Conservation (phyloP, 2,113 vertebrate genomes). For the Tachuris rubrigastra region DNA sequence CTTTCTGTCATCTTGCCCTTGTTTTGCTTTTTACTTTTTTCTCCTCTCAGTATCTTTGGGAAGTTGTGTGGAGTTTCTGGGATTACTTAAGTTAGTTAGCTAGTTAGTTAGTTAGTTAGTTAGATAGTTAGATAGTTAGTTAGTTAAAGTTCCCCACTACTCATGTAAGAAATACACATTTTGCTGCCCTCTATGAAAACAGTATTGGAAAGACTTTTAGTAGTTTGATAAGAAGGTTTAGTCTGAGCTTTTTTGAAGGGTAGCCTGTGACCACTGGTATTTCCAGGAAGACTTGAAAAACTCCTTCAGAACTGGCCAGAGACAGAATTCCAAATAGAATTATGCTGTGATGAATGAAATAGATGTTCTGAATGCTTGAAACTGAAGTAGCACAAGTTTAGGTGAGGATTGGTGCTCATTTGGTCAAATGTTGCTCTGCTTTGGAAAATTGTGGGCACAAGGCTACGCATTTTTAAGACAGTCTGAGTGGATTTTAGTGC, state of each 20-base stretch:
- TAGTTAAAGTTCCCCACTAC: background rate
- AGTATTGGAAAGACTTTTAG: background rate
- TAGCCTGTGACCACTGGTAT: background rate
- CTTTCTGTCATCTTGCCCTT: conserved; percentile 35
- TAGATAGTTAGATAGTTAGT: too few species aligned
- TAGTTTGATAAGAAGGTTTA: background rate
- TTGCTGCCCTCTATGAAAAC: background rate
- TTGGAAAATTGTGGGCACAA: background rate
- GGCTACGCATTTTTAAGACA: background rate
- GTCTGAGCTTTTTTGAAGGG: background rate
- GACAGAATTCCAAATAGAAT: background rate
- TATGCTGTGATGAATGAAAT: background rate
- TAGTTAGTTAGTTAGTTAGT: background rate
- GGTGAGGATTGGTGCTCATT: background rate
- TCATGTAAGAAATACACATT: background rate
- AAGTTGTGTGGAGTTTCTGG: background rate
- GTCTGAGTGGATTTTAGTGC: background rate
- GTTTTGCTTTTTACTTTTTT: background rate
- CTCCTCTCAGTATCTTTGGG: background rate
- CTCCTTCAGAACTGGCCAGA: background rate
- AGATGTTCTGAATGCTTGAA: background rate
- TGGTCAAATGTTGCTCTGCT: background rate
- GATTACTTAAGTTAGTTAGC: background rate
- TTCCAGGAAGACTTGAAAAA: background rate
- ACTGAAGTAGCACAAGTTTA: background rate